Base-by-base conservation (phyloP, 2,888 invertebrate species). In the Limnephilus lunatus region DNA sequence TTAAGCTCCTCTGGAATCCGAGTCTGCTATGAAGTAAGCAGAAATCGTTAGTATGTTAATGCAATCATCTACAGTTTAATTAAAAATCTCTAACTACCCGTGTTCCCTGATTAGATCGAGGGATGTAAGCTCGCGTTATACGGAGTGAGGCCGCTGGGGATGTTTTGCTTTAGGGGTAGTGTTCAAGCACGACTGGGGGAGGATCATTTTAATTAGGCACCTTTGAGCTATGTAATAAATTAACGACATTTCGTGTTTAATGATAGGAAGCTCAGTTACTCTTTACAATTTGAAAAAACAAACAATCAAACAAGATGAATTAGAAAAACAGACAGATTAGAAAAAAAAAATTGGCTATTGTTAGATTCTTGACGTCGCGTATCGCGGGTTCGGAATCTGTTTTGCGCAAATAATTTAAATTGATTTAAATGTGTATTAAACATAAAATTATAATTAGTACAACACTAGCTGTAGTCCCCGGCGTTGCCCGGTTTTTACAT, bases 41-140 rank as follows among this genome's bases (percentile, higher is more conserved):
- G 68, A 88, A 88, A 83, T 90, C 90, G 90, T 90, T 90, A 89
- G 81, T 81, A 90, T 90, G 90, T 83, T 81, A 90, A 90, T 83
- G 83, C 83, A 90, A 83, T 82, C 89, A 89, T 53, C 83, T 90
- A 83, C 90, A 85, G 82, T 90, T 90, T 90, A 90, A 90, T 90
- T 90, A 90, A 90, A 90, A 90, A 90, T 90, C 90, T 81, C 82
- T 90, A 90, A 90, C 90, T 90, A 90, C 83, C 83, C 90, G 53
- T 90, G 90, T 90, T 83, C 44, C 85, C 83, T 90, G 81, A 90
- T 90, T 90, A 90, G 82, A 39, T 31, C 30, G 19, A 88, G 88
- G 88, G 68, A 53, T 88, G 68, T 32, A 35, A 31, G 30, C 81
- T 81, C 30, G 30, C n/a, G 68, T n/a, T n/a, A 32, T 86, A 44